phyloP scores from a whole-genome alignment of 2,888 invertebrate species.

The Salpingus planirostris region DNA sequence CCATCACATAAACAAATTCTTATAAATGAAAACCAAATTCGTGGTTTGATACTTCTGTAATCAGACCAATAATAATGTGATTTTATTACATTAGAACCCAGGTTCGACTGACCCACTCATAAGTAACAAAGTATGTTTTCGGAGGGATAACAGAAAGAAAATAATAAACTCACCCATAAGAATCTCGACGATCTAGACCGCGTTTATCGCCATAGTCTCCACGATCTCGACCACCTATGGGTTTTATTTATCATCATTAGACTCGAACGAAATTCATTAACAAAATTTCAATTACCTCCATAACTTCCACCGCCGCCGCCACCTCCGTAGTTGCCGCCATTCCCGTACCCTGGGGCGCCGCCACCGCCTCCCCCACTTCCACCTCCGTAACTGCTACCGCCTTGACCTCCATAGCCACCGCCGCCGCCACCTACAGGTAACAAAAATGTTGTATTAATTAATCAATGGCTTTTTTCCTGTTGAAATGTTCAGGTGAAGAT shows the following conservation, averaged over 20 bases:
- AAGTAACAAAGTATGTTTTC: no score
- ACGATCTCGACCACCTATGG: conserved; percentile 44
- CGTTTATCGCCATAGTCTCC: conserved; percentile 46
- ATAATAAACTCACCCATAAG: conserved; percentile 49
- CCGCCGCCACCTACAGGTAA: conserved; percentile 24
- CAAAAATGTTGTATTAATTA: not conserved
- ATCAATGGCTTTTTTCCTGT: no score
- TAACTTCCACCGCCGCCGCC: conserved; percentile 21
- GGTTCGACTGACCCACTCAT: no score
- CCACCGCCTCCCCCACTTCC: conserved; percentile 40
- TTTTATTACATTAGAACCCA: no score
- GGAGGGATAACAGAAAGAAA: conserved; percentile 4
- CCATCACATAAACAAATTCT: no score
- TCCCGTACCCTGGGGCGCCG: conserved; percentile 26
- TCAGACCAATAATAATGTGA: no score
- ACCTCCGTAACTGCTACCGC: conserved; percentile 26
- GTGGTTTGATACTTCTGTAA: no score
- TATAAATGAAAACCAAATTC: no score
- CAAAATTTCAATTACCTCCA: conserved; percentile 15
- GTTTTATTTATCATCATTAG: no score
- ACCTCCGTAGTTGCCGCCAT: conserved; percentile 43
- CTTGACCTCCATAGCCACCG: conserved; percentile 42
- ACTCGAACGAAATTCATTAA: not conserved
- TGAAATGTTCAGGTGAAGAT: conserved; percentile 30
- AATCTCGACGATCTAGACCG: conserved; percentile 47